Base-by-base conservation (phyloP, 2,888 invertebrate genomes). In the Eristalinus sepulchralis region DNA sequence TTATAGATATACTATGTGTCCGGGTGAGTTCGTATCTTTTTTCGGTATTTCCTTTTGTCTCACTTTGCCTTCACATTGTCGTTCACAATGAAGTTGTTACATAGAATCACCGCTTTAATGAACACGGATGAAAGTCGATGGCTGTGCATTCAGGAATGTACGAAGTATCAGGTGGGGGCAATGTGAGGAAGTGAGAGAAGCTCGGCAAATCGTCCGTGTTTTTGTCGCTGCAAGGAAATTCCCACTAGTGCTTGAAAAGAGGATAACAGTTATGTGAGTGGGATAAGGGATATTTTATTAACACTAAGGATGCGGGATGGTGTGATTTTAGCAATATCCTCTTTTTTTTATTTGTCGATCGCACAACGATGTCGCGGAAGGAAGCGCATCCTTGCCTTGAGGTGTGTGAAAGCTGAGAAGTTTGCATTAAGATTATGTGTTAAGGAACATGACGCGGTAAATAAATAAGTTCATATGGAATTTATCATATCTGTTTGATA, bases 1-100 rank as follows among this genome's bases (percentile, higher is more conserved):
- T 85, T 85, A 85, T 73, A 77, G 82, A 85, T 78, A 63, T 78
- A 64, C 64, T 62, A 60, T 73, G 24, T 8, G 1, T 66, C 10
- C 20, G 24, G 39, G 33, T 55, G 59, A 33, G 60, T 66, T 60
- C 66, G 31, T 36, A 66, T 57, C 33, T 47, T 20, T 71, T 62
- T 71, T 77, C 71, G 47, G 66, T 17, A 4, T 72, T n/a, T 36
- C 62, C 53, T 68, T 80, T 81, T 68, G 47, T 72, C 67, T 84
- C 71, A 57, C 72, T 68, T 63, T 72, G 55, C 55, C 66, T 68
- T 77, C 57, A 59, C 81, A 82, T 67, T 80, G 80, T 62, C 72
- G 77, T 82, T 72, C 77, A 82, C 81, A 85, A 85, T 85, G 85
- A 85, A 85, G 81, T 85, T 85, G 81, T 85, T 78, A 82, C 77